phyloP scores from a whole-genome alignment of 2,113 vertebrate genomes.

The Siniperca knerii region DNA sequence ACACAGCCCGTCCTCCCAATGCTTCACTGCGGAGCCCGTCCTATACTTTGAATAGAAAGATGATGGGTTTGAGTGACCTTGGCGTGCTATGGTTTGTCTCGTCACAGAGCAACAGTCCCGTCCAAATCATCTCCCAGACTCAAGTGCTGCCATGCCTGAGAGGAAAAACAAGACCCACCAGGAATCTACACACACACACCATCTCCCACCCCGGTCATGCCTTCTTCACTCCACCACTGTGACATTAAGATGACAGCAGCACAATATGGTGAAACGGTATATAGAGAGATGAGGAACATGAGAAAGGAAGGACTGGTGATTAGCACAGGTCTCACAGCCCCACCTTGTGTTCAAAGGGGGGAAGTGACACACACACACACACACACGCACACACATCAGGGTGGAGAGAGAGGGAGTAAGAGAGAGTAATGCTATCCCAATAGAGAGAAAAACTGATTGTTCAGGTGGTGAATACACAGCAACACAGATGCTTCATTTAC shows the following conservation, averaged over 20 bases:
- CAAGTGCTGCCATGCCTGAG: slow-evolving; percentile 14
- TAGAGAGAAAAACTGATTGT: neutral
- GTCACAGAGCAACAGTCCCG: slow-evolving; percentile 25
- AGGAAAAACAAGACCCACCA: slow-evolving; percentile 26
- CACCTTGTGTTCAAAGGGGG: slow-evolving; percentile 72
- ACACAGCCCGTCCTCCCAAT: neutral
- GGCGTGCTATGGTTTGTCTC: slow-evolving; percentile 34
- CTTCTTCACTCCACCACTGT: slow-evolving; percentile 18
- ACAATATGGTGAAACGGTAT: neutral
- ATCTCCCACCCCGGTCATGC: slow-evolving; percentile 9
- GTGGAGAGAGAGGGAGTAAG: neutral
- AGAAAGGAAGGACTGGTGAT: slow-evolving; percentile 6
- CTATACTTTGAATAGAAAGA: slow-evolving; percentile 24
- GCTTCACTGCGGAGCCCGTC: neutral
- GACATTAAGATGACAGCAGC: slow-evolving; percentile 69
- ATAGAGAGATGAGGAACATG: slow-evolving; percentile 2
- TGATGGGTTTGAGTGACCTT: slow-evolving; percentile 59
- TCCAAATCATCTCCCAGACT: slow-evolving; percentile 48
- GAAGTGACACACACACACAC: slow-evolving; percentile 22
- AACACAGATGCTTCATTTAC: neutral
- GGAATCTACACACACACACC: slow-evolving; percentile 7
- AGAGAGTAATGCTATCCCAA: neutral
- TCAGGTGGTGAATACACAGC: neutral
- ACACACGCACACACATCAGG: neutral
- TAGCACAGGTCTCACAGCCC: slow-evolving; percentile 73